Evolutionary conservation across 1,140 invertebrate genomes (phyloP).

Genomic region (Drosophila virilis): DNA sequence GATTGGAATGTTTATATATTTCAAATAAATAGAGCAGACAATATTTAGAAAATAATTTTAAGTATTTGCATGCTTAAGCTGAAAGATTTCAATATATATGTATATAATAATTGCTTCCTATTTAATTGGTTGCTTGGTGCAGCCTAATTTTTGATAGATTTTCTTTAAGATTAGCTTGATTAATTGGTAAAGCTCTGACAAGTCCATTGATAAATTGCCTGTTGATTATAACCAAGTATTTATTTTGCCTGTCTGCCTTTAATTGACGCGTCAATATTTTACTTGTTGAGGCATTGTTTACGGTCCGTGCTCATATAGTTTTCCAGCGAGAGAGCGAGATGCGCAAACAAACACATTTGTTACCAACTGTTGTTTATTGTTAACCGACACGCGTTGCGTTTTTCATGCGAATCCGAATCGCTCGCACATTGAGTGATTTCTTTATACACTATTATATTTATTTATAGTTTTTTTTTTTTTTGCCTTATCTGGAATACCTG

Average conservation of each 20-base stretch:
- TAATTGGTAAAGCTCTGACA: no score
- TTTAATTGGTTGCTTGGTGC: no score
- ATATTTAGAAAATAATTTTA: no score
- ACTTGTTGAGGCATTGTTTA: slow-evolving; percentile 7
- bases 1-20: no score
- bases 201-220: background rate
- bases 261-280: slow-evolving; percentile 4
- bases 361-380: slow-evolving; percentile 13
- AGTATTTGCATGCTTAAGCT: no score
- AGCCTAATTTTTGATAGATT: no score
- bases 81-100: no score
- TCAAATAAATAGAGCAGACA: no score
- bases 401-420: slow-evolving; percentile 14
- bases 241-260: background rate
- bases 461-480: slow-evolving; percentile 17
- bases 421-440: slow-evolving; percentile 1
- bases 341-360: background rate
- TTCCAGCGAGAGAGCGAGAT: background rate
- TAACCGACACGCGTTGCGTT: slow-evolving; percentile 19
- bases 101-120: no score
- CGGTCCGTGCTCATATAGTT: background rate
- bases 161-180: no score
- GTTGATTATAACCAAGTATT: background rate
- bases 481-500: slow-evolving; percentile 33
- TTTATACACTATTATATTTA: slow-evolving; percentile 27